Base-by-base conservation (phyloP, 2,113 vertebrate species). In the Leucoraja erinaceus region DNA sequence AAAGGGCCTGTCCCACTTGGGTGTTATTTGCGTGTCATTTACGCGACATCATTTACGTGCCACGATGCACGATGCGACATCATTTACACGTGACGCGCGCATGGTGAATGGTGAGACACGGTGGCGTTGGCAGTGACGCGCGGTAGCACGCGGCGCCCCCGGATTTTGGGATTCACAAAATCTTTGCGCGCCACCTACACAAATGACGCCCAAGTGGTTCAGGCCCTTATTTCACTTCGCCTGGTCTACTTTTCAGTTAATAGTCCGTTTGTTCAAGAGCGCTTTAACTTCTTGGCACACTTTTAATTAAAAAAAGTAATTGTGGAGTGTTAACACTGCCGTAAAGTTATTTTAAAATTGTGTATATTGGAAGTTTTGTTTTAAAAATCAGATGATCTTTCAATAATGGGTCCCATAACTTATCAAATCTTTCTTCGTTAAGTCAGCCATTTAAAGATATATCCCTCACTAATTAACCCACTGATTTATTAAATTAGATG, bases 401-500 rank as follows among this genome's bases (percentile, higher is more conserved):
- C 88, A 68, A 18, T 68, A 90, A 68, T 72, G 38, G 68, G 33
- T 72, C 25, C 90, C 90, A 72, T 54, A 91, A 72, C 33, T 47
- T 28, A 33, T 91, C 38, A 91, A 91, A 91, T 54, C 66, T 70
- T 91, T 54, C 33, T 74, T 91, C 38, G 63, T 91, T 91, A 91
- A 91, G 38, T n/a, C 33, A 54, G 11, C 38, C 12, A 68, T 91
- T 91, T 91, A 91, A 72, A 91, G 68, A 31, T 28, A 91, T 91
- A 91, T 91, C 66, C 33, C 66, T 72, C 10, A 54, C 11, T 74
- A 91, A 91, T 91, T 74, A 91, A 54, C 33, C 72, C 90, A 72
- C 11, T 91, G 90, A 91, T 91, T 91, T 54, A 54, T 91, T 91
- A 91, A 91, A 72, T 91, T 91, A 72, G 90, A 91, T 70, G 90